phyloP scores from a whole-genome alignment of 2,797 vertebrate species.

The Pristis pectinata region DNA sequence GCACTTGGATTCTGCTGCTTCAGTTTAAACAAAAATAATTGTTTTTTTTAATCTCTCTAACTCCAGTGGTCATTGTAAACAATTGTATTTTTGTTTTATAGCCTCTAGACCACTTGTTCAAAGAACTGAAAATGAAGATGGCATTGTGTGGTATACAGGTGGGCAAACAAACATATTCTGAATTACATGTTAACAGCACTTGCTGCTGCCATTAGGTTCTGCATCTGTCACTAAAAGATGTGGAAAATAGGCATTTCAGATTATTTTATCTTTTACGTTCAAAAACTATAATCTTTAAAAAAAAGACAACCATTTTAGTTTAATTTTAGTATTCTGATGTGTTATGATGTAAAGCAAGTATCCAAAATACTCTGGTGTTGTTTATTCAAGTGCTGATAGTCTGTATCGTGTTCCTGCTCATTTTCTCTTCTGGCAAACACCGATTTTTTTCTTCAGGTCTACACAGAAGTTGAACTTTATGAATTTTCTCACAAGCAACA shows the following conservation, averaged over 20 bases:
- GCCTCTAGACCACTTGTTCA: slow-evolving; percentile 26
- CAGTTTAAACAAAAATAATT: neutral
- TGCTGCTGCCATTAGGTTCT: neutral
- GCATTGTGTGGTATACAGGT: slow-evolving; percentile 5
- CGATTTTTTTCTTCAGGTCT: neutral
- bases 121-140: slow-evolving; percentile 27
- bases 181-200: neutral
- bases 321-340: neutral
- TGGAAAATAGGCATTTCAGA: neutral
- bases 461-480: neutral
- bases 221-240: neutral
- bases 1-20: slow-evolving; percentile 44
- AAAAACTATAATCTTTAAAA: neutral
- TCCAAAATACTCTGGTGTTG: neutral
- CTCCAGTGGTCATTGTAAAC: neutral
- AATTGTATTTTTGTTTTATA: slow-evolving; percentile 31
- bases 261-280: neutral
- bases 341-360: neutral
- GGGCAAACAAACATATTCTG: slow-evolving; percentile 27
- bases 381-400: neutral
- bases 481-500: slow-evolving; percentile 18
- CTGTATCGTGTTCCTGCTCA: neutral
- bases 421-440: neutral
- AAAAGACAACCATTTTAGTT: neutral
- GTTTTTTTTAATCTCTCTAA: neutral